Evolutionary conservation across 37 sponge, comb jelly and placozoan species (phyloP), one percentile per base, ranked within the genome.

Genomic region (Petrosia ficiformis): DNA sequence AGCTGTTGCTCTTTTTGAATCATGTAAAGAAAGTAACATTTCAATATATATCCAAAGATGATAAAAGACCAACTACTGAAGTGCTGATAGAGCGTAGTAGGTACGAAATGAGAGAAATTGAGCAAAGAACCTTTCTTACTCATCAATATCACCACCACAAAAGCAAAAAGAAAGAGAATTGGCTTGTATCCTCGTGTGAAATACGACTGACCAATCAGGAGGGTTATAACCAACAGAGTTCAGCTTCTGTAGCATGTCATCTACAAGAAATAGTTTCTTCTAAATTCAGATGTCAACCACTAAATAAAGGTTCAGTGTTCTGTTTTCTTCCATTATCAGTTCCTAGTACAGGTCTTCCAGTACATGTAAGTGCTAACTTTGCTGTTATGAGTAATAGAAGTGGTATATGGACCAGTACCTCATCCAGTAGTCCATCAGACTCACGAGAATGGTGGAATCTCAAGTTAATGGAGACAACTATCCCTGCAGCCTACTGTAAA

Each of bases 321-420:
- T 84, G 85, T 59, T 85, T 79, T 60, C 73, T 67, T 30, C 79
- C 79, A 59, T 56, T 78, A 4, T 40, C 69, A 48, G 44, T 71
- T 11, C 24, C 10, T 14, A 19, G 54, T n/a, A 83, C 84, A 33
- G 84, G 83, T 8, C 75, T 88, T 14, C 84, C 84, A n/a, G 76
- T 82, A 10, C 84, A 83, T 34, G 79, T 88, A 24, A 88, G 78
- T 68, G 80, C 66, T 36, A 74, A 65, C 38, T 82, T 88, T 88
- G 78, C 78, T 19, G 75, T 88, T n/a, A 59, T 57, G 3, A 76
- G 54, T 40, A 67, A 88, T 44, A 66, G 89, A 10, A 78, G 79
- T 43, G 88, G 77, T n/a, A 72, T 76, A 21, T 77, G 84, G 77
- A 57, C 75, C 26, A n/a, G 74, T 19, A n/a, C 32, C 19, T 36